Base-by-base conservation (phyloP, 2,113 vertebrate genomes). In the Pelusios castaneus region DNA sequence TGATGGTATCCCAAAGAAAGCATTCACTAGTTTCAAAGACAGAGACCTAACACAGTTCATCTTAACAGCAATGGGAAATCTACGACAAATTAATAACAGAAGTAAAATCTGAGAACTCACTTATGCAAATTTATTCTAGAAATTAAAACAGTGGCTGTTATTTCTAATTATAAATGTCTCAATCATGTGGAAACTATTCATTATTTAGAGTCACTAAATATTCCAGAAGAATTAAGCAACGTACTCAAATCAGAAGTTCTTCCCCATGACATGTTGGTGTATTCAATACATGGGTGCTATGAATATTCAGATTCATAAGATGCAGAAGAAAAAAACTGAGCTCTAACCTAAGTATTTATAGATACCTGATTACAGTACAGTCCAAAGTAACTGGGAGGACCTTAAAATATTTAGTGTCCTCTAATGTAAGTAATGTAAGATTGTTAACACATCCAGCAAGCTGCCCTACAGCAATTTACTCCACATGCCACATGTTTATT, bases 91-190 rank as follows among this genome's bases (percentile, higher is more conserved):
- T 89, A 27, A 96, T 8, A 84, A 56, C 88, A 84, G 89, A 91
- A 84, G 56, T 52, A 87, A 67, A 91, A 82, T 63, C 38, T 79
- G 87, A 91, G 67, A 90, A 94, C 76, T 16, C 6, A n/a, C 77
- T 78, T 49, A 83, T 94, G 91, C 19, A 91, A 87, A 73, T 75
- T 45, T 2, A 80, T 73, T 92, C 77, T 86, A 89, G 51, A 86
- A 95, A 92, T 80, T 89, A 93, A 90, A 95, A 92, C 91, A 95
- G 87, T 0, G 24, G 78, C 29, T 19, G 82, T 41, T 85, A 49
- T 87, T 95, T 82, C 93, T 91, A 80, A 73, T 5, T 25, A 22
- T 14, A 41, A 43, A 45, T 75, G 25, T 41, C 6, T 27, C 25
- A 76, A 45, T 76, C 73, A 76, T 76, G 14, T 45, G 24, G 70